Base-by-base conservation (phyloP, 2,888 invertebrate genomes). In the Phalera bucephala region DNA sequence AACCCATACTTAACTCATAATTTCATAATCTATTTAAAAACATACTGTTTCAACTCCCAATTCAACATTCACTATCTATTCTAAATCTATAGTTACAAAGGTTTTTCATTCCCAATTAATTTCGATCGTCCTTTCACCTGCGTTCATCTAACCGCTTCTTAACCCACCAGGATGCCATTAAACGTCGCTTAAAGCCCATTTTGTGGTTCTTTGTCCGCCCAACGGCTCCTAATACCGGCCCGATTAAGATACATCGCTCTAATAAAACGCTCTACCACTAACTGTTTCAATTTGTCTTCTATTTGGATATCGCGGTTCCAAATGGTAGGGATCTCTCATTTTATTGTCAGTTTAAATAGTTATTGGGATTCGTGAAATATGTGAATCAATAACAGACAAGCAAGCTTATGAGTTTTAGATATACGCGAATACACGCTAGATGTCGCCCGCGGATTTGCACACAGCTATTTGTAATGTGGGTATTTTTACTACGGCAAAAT, bases 191-290 rank as follows among this genome's bases (percentile, higher is more conserved):
- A 28, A 1, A 9, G 15, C 10, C 28, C 28, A 9, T 28, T 28
- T 15, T 10, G 28, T 15, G 28, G 28, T 28, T 28, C 28, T 28
- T 28, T 9, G 7, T 14, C 9, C 9, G 13, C 8, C 14, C 14
- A 14, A 0, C 14, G 14, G 15, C 15, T 15, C 28, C 25, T 15
- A 28, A 28, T 28, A 15, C 9, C 28, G 15, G 9, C 5, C 28
- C 28, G n/a, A 15, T 15, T 15, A 10, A 28, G 28, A 28, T 28
- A 28, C 14, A 28, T 28, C n/a, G 28, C 28, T 28, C 9, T 28
- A 28, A 28, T 28, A 28, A 28, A 28, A 28, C 28, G 9, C 15
- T 28, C 9, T 28, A 28, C 28, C 28, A 15, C 8, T 28, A 28
- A 28, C n/a, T 4, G 15, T 15, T 28, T 14, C 9, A 14, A 28